Percentiles rank a stretch among this genome's conserved stretches.
phyloP scores from a whole-genome alignment of 2,113 vertebrate species.

The Pao palembangensis region DNA sequence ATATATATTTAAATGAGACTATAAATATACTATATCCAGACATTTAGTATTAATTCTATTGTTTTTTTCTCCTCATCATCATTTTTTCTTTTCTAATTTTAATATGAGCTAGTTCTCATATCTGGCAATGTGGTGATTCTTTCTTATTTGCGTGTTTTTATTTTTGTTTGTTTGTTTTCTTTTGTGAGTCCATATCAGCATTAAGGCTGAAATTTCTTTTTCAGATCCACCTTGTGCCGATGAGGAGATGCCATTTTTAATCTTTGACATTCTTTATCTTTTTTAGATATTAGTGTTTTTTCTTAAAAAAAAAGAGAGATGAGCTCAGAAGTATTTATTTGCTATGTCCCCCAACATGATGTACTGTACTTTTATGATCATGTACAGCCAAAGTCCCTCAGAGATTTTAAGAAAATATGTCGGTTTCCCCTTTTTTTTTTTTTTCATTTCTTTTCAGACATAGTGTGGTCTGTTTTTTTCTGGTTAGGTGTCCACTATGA shows the following conservation, averaged over 20 bases:
- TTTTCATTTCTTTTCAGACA: slow-evolving; percentile 46
- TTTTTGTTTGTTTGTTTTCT: slow-evolving; percentile 39
- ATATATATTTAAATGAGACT: slow-evolving; percentile 80
- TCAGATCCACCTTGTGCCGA: slow-evolving; percentile 46
- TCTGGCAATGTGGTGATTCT: slow-evolving; percentile 39
- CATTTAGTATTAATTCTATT: slow-evolving; percentile 63
- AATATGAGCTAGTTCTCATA: slow-evolving; percentile 52
- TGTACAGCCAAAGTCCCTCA: slow-evolving; percentile 49
- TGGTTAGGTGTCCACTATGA: slow-evolving; percentile 71
- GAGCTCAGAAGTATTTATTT: slow-evolving; percentile 46
- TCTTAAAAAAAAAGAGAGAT: slow-evolving; percentile 38
- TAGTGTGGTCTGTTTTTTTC: slow-evolving; percentile 64
- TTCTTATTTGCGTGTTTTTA: slow-evolving; percentile 20
- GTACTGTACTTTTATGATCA: slow-evolving; percentile 53
- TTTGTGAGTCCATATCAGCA: slow-evolving; percentile 18
- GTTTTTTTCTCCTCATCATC: slow-evolving; percentile 61
- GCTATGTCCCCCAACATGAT: slow-evolving; percentile 42
- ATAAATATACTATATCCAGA: slow-evolving; percentile 77
- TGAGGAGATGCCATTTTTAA: slow-evolving; percentile 48
- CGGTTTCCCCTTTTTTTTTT: slow-evolving; percentile 32
- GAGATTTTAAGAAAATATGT: slow-evolving; percentile 33
- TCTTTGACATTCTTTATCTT: slow-evolving; percentile 41
- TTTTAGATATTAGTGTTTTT: slow-evolving; percentile 48
- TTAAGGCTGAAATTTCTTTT: slow-evolving; percentile 22
- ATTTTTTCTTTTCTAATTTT: slow-evolving; percentile 33